These are phyloP conservation scores for Corapipo altera DNA, from an alignment of 2,113 vertebrate species.

Conservation along the genomic window DNA sequence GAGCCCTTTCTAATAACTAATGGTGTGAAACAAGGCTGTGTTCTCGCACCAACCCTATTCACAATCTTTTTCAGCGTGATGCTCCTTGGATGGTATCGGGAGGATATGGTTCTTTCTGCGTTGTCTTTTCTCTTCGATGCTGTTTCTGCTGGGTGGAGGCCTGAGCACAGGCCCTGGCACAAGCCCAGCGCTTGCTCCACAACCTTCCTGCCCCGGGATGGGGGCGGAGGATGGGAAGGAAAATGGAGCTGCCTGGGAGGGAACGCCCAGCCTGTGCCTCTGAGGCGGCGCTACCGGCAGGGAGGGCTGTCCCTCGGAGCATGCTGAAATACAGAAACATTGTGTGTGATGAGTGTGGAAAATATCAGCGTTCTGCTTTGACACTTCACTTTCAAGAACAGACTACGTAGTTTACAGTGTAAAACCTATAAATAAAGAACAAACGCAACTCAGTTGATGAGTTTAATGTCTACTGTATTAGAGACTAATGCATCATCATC, in stretches of 20 bases:
- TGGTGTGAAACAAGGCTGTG: no score
- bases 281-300: not conserved
- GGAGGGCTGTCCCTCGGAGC: not conserved
- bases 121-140: no score
- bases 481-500: no score
- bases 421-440: not conserved
- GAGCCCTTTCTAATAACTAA: no score
- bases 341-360: not conserved
- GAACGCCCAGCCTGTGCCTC: not conserved
- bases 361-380: not conserved
- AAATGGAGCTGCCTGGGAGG: not conserved
- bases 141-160: accelerated
- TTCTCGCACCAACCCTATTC: no score
- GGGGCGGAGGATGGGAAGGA: accelerated
- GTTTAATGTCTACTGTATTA: not conserved
- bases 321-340: no score
- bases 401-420: not conserved
- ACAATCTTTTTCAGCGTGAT: no score
- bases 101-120: no score
- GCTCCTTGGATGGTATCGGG: no score
- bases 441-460: not conserved
- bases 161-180: accelerated
- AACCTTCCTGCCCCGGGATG: accelerated
- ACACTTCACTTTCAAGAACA: not conserved
- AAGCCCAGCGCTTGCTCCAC: accelerated